Percentiles rank a stretch among this genome's conserved stretches.
Conservation (phyloP, 2,888 invertebrate species). For the Aplocera efformata region DNA sequence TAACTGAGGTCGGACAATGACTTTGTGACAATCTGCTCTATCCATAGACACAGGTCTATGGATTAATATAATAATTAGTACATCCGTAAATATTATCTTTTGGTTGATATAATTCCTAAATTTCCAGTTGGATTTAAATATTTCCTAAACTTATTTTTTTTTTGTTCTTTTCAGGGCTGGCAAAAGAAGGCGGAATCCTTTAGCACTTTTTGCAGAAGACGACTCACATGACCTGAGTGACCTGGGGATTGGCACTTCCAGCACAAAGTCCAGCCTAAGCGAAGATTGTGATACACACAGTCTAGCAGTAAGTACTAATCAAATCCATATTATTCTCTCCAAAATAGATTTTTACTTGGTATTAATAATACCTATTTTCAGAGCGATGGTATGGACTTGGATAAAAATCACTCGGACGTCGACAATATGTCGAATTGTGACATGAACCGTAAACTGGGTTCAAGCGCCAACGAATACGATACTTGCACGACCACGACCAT, state of each 20-base stretch:
- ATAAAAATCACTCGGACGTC: conserved; percentile 76
- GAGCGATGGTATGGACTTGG: conserved; percentile 82
- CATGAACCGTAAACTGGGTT: conserved; percentile 70
- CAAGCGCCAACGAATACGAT: conserved; percentile 82
- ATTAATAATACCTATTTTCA: too few relatives aligned
- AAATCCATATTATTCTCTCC: background rate
- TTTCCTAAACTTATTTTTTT: too few relatives aligned
- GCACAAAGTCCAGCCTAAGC: conserved; percentile 83
- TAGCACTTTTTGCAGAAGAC: conserved; percentile 89
- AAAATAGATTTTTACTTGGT: too few relatives aligned
- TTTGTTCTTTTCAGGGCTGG: conserved; percentile 60
- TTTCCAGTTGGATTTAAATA: too few relatives aligned
- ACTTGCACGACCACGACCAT: conserved; percentile 84
- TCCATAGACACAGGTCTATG: conserved; percentile 27
- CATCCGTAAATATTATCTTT: conserved; percentile 18
- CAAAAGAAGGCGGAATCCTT: conserved; percentile 74
- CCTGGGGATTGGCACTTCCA: conserved; percentile 87
- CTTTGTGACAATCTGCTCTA: conserved; percentile 29
- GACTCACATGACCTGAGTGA: conserved; percentile 92
- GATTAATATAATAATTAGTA: conserved; percentile 29
- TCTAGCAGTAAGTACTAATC: conserved; percentile 75
- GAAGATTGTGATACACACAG: conserved; percentile 84
- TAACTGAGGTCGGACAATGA: conserved; percentile 31
- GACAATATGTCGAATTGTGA: conserved; percentile 73
- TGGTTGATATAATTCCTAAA: conserved; percentile 6